phyloP scores from a whole-genome alignment of 2,113 vertebrate species.

The Ifrita kowaldi region DNA sequence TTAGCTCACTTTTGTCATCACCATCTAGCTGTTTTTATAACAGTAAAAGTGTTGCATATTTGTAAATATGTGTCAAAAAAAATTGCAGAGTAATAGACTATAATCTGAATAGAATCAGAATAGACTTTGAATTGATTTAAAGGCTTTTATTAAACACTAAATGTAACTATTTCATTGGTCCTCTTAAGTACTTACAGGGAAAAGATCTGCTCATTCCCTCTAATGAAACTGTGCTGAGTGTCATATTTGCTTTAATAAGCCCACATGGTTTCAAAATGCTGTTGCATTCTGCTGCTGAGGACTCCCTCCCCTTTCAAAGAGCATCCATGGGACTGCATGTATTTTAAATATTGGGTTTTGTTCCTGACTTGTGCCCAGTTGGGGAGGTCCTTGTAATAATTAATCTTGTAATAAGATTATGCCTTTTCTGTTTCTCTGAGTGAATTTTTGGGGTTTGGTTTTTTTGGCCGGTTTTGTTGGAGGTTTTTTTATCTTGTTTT shows the following conservation, averaged over 20 bases:
- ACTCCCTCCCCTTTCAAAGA: background rate
- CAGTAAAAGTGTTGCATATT: background rate
- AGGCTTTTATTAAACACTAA: background rate
- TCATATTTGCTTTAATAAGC: background rate
- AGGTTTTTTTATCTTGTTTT: background rate
- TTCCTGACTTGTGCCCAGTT: background rate
- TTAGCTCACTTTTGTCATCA: background rate
- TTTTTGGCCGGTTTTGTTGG: background rate
- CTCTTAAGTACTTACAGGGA: background rate
- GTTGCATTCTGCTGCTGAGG: background rate
- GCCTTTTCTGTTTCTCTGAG: background rate
- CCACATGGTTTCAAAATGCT: background rate
- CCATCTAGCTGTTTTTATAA: background rate
- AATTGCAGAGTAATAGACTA: background rate
- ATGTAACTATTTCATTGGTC: background rate
- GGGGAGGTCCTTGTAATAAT: background rate
- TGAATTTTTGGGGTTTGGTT: accelerated
- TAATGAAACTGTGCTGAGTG: background rate
- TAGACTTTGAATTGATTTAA: background rate
- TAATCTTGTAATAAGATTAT: background rate
- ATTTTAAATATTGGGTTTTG: accelerated
- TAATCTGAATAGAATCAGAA: background rate
- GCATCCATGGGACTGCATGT: background rate
- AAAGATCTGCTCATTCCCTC: background rate
- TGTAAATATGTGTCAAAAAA: background rate